Percentiles rank a stretch among this genome's conserved stretches.
Conservation (phyloP, 2,797 vertebrate species). For the Heteromormyrus szaboi region DNA sequence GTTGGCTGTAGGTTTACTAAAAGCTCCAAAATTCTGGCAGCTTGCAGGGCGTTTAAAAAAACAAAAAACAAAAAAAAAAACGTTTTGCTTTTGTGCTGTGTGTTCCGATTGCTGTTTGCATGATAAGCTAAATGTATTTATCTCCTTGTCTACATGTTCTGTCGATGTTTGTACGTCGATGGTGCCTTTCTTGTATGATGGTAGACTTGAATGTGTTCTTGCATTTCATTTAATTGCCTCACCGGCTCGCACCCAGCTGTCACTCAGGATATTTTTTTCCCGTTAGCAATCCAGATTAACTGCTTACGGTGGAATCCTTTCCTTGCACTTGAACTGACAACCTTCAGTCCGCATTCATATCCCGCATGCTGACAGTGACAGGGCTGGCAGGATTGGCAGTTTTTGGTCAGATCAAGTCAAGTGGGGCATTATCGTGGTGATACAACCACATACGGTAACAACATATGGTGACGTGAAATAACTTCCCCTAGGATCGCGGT, state of each 20-base stretch:
- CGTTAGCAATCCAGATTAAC: background rate
- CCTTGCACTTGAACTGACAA: constrained; percentile 3
- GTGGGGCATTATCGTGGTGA: background rate
- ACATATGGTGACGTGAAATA: background rate
- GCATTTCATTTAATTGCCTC: background rate
- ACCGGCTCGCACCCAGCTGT: background rate
- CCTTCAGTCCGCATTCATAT: background rate
- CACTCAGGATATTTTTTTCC: background rate
- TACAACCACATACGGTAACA: background rate
- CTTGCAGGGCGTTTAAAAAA: background rate
- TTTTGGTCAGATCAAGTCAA: background rate
- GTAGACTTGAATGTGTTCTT: background rate
- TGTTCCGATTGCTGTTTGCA: background rate
- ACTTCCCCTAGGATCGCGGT: background rate
- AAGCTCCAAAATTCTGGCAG: background rate
- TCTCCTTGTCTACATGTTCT: background rate
- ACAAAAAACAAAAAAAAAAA: background rate
- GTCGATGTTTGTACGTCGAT: background rate
- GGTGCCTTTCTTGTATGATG: background rate
- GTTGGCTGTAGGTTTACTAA: constrained; percentile 11
- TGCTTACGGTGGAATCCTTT: background rate
- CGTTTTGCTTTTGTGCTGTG: background rate
- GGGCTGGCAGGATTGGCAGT: background rate
- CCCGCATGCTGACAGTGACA: background rate
- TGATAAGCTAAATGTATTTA: background rate